Conservation (phyloP, 2,797 vertebrate species). For the Hirundo rustica region DNA sequence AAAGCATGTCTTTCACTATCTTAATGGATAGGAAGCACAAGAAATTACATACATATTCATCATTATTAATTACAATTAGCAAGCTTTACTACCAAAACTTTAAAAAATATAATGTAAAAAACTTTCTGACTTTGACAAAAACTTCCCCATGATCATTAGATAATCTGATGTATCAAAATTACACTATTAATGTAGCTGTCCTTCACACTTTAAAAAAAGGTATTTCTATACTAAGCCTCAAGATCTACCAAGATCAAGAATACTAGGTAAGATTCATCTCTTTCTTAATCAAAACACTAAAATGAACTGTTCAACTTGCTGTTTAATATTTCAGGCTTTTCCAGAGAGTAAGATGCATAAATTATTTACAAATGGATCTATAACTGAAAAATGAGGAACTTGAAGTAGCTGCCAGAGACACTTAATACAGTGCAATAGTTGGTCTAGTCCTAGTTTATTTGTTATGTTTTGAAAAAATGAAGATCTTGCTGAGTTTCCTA, state of each 20-base stretch:
- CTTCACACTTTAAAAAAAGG: constrained; percentile 48
- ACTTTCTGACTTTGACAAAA: constrained; percentile 39
- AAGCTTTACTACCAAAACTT: constrained; percentile 8
- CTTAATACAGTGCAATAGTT: constrained; percentile 3
- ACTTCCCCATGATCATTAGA: background rate
- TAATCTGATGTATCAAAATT: constrained; percentile 32
- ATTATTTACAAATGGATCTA: constrained; percentile 29
- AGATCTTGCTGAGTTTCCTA: constrained; percentile 26
- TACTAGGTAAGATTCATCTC: background rate
- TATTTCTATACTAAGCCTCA: constrained; percentile 44
- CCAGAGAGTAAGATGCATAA: constrained; percentile 25
- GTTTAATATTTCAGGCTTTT: constrained; percentile 51
- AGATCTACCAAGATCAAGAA: constrained; percentile 51
- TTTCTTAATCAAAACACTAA: constrained; percentile 52
- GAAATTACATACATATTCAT: background rate
- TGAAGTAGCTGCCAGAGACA: background rate
- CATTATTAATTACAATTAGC: background rate
- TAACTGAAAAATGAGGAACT: constrained; percentile 14
- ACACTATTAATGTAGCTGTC: constrained; percentile 46
- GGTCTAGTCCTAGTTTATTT: constrained; percentile 41
- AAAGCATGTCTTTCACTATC: background rate
- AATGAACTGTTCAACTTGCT: constrained; percentile 50
- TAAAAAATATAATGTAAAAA: constrained; percentile 20
- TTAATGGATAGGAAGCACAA: background rate
- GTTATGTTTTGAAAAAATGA: constrained; percentile 38